Percentiles rank a stretch among this genome's conserved stretches.
phyloP scores from a whole-genome alignment of 2,888 invertebrate species.

The Oeneis ivallda region DNA sequence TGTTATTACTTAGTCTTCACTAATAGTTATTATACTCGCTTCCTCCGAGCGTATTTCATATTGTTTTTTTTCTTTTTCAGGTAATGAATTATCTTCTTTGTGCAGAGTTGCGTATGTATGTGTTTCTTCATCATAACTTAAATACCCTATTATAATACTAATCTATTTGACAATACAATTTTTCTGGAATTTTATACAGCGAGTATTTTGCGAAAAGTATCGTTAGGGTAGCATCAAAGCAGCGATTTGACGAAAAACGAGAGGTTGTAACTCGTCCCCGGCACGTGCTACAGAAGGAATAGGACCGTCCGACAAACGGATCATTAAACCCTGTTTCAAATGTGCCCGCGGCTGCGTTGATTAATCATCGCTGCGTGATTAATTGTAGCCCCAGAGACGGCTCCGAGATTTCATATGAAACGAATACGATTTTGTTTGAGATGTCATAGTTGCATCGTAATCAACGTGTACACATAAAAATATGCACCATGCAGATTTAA shows the following conservation, averaged over 20 bases:
- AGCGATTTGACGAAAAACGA: conserved; percentile 55
- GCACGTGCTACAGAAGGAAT: conserved; percentile 59
- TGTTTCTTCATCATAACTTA: too few relatives aligned
- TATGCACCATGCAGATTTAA: not conserved
- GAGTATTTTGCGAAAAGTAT: too few relatives aligned
- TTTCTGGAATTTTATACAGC: too few relatives aligned
- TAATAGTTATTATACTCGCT: conserved; percentile 33
- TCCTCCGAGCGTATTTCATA: conserved; percentile 29
- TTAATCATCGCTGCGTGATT: conserved; percentile 74
- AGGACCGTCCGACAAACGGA: conserved; percentile 66
- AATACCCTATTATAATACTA: too few relatives aligned
- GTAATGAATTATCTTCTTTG: conserved; percentile 16
- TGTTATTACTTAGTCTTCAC: conserved; percentile 41
- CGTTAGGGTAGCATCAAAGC: conserved; percentile 45
- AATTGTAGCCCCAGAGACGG: conserved; percentile 44
- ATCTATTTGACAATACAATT: too few relatives aligned
- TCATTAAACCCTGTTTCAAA: conserved; percentile 71
- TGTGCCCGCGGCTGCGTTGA: conserved; percentile 63
- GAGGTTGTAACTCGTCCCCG: conserved; percentile 59
- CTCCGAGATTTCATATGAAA: conserved; percentile 4
- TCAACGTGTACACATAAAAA: not conserved
- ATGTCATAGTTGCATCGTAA: not conserved
- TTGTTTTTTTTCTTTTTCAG: conserved; percentile 21
- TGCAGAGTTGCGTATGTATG: conserved; percentile 3
- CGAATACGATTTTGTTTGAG: not conserved